These are phyloP conservation scores for Mesembrinibis cayennensis DNA, from an alignment of 2,113 vertebrate species.

Conservation along the genomic window DNA sequence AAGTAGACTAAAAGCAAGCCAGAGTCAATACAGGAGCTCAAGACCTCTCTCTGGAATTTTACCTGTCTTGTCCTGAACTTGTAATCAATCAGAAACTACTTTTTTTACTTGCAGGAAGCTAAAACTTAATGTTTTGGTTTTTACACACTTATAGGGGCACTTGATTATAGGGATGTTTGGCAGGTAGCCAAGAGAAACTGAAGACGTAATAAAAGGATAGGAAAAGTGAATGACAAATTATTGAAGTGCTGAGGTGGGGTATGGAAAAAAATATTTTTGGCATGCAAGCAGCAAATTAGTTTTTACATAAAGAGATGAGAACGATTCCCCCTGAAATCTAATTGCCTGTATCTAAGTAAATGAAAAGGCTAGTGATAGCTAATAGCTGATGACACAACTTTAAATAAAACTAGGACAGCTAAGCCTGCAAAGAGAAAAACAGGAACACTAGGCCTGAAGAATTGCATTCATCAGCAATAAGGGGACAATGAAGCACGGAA, in stretches of 20 bases:
- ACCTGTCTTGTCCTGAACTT: neutral
- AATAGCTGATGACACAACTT: neutral
- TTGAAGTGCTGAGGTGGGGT: neutral
- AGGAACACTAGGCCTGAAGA: neutral
- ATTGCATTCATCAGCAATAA: neutral
- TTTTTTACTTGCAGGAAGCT: neutral
- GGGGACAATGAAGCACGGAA: neutral
- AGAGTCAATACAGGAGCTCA: neutral
- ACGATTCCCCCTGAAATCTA: neutral
- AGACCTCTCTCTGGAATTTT: neutral
- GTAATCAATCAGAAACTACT: neutral
- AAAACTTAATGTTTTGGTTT: neutral
- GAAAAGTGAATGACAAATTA: neutral
- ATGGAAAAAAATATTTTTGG: neutral
- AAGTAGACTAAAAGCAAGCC: neutral
- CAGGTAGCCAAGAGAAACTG: neutral
- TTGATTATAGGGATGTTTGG: neutral
- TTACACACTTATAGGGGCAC: neutral
- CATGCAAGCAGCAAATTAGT: neutral
- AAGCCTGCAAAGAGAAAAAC: neutral
- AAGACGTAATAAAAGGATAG: neutral
- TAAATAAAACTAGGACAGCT: neutral
- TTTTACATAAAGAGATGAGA: neutral
- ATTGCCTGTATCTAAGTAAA: neutral
- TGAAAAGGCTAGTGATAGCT: neutral